Percentiles rank a stretch among this genome's conserved stretches.
These are phyloP conservation scores for Semicossyphus pulcher DNA, from an alignment of 2,113 vertebrate species.

Conservation along the genomic window DNA sequence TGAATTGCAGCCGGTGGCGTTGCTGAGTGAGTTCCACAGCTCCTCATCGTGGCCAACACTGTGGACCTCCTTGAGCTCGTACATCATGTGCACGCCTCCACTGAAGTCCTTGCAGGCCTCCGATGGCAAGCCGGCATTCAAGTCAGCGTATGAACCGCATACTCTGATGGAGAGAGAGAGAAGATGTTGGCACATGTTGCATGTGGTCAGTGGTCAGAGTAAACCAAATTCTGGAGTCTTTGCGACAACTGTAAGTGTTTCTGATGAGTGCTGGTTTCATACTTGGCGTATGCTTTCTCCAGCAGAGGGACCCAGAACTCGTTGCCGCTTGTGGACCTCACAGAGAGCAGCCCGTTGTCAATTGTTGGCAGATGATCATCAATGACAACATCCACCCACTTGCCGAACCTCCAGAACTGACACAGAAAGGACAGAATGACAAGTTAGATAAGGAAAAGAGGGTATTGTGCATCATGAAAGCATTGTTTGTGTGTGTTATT, in stretches of 20 bases:
- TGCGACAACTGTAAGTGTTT: no score
- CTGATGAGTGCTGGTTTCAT: neutral
- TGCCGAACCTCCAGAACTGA: constrained; percentile 80
- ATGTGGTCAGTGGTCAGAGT: neutral
- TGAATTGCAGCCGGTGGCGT: constrained; percentile 31
- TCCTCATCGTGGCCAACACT: neutral
- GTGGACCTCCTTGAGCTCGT: neutral
- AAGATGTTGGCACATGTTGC: neutral
- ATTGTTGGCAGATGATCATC: constrained; percentile 74
- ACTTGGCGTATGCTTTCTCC: constrained; percentile 82
- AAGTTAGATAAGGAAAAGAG: neutral
- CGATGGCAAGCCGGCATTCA: constrained; percentile 29
- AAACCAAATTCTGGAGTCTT: neutral
- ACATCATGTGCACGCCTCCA: constrained; percentile 53
- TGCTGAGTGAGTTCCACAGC: constrained; percentile 40
- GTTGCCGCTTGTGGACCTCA: constrained; percentile 48
- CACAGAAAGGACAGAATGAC: neutral
- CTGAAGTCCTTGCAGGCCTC: constrained; percentile 66
- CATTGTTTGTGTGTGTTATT: neutral
- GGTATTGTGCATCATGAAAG: neutral
- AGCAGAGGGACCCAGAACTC: constrained; percentile 81
- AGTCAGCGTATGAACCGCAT: constrained; percentile 53
- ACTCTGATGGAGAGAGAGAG: constrained; percentile 34
- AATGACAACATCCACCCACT: constrained; percentile 81
- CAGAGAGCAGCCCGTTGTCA: constrained; percentile 53